Conservation (phyloP, 30 jellyfish, hydroid and myxozoan species). For the Aurelia sp. region DNA sequence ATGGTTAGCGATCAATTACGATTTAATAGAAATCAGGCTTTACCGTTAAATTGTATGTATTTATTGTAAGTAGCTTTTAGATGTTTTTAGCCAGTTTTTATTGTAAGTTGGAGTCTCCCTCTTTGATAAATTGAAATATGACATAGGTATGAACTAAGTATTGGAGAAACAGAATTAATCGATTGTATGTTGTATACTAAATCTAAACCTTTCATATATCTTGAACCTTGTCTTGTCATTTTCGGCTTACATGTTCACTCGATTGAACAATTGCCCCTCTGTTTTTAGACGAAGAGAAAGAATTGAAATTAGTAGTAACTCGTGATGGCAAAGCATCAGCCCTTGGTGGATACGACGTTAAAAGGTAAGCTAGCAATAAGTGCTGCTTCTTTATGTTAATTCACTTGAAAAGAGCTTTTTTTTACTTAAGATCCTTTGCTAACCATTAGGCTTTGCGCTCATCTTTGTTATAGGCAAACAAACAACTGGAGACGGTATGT, state of each 20-base stretch:
- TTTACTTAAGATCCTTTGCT: background rate
- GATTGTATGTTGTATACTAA: background rate
- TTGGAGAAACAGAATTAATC: too few species aligned
- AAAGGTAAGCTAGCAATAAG: slow-evolving; percentile 17
- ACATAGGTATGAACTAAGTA: too few species aligned
- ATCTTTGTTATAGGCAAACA: too few species aligned
- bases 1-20: too few species aligned
- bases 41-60: too few species aligned
- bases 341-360: slow-evolving; percentile 57
- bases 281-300: slow-evolving; percentile 54
- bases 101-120: too few species aligned
- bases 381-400: background rate
- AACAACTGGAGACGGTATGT: too few species aligned
- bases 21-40: too few species aligned
- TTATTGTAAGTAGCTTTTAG: too few species aligned
- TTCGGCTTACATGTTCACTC: background rate
- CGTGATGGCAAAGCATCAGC: slow-evolving; percentile 78
- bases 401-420: background rate
- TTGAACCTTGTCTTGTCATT: background rate
- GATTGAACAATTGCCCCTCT: background rate
- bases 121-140: too few species aligned
- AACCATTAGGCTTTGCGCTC: too few species aligned
- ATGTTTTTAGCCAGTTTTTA: too few species aligned
- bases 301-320: slow-evolving; percentile 50
- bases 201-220: background rate